A percentile compares a stretch with the other conserved stretches of the same genome.
These are phyloP conservation scores for Gonioctena quinquepunctata DNA, from an alignment of 1,140 invertebrate genomes.

Conservation along the genomic window DNA sequence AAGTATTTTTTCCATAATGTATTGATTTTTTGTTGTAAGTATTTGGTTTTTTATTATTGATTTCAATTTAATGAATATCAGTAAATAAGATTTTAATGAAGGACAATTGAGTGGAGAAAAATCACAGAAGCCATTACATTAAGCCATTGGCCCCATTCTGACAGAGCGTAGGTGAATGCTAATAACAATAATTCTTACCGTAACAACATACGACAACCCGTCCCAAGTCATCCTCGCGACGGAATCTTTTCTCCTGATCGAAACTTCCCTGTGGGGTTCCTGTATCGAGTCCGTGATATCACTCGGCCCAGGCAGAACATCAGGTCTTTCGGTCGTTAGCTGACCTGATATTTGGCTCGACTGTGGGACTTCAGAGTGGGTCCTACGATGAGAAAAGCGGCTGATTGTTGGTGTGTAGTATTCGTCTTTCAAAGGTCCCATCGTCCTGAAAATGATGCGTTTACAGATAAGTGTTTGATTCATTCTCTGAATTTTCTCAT, in stretches of 20 bases:
- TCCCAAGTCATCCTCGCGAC: slow-evolving; percentile 64
- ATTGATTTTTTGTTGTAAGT: no score
- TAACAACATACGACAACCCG: slow-evolving; percentile 66
- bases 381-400: slow-evolving; percentile 19
- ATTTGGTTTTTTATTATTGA: no score
- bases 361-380: slow-evolving; percentile 30
- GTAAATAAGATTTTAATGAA: no score
- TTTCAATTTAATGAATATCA: no score
- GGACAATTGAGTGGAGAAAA: no score
- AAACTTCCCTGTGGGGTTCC: slow-evolving; percentile 36
- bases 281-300: slow-evolving; percentile 30
- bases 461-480: neutral
- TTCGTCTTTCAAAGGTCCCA: slow-evolving; percentile 53
- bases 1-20: no score
- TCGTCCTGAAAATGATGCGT: slow-evolving; percentile 34
- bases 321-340: slow-evolving; percentile 43
- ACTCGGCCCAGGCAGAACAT: slow-evolving; percentile 48
- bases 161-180: no score
- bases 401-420: slow-evolving; percentile 32
- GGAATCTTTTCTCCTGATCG: slow-evolving; percentile 59
- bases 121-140: no score
- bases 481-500: no score
- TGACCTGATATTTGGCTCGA: slow-evolving; percentile 29
- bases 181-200: slow-evolving; percentile 60
- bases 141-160: no score